Percentiles rank a stretch among this genome's conserved stretches.
Conservation (phyloP, 2,113 vertebrate species). For the Furnarius figulus region DNA sequence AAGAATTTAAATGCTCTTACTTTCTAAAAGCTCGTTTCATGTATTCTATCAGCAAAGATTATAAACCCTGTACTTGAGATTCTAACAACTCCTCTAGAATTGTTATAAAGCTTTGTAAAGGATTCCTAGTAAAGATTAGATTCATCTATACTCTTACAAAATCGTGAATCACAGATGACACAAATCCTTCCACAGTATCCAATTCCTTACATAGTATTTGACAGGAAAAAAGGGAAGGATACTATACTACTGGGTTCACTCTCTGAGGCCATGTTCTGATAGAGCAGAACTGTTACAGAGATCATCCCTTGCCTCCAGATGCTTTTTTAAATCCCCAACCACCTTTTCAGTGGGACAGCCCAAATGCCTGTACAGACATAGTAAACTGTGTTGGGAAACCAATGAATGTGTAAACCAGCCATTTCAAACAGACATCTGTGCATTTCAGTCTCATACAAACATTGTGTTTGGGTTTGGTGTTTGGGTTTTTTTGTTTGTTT, state of each 20-base stretch:
- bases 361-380: background rate
- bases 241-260: background rate
- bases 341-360: background rate
- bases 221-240: background rate
- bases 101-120: background rate
- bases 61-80: background rate
- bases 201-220: background rate
- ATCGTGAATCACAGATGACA: background rate
- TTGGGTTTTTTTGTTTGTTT: background rate
- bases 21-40: background rate
- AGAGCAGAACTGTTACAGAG: background rate
- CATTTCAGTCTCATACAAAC: background rate
- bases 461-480: too few species aligned
- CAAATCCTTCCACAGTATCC: background rate
- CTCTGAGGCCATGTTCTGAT: background rate
- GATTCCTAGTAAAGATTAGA: background rate
- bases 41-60: background rate
- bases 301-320: background rate
- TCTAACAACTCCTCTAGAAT: background rate
- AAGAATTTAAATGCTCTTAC: background rate
- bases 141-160: background rate
- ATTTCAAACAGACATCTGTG: background rate
- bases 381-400: background rate
- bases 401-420: background rate
- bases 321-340: background rate